These are phyloP conservation scores for Nesidiocoris tenuis DNA, from an alignment of 2,888 invertebrate species.

Conservation along the genomic window DNA sequence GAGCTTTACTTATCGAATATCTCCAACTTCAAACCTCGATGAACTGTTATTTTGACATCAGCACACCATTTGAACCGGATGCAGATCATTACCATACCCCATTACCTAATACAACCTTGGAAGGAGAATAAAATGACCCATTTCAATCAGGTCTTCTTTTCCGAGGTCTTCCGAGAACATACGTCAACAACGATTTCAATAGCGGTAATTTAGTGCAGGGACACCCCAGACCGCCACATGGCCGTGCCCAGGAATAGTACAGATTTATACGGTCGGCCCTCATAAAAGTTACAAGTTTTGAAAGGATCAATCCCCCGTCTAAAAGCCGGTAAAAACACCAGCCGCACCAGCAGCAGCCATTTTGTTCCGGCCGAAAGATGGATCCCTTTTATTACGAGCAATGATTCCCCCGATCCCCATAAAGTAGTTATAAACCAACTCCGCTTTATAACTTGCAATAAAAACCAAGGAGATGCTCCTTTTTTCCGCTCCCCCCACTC, in stretches of 20 bases:
- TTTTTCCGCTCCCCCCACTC: background rate
- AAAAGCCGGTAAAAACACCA: background rate
- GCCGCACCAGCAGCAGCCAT: background rate
- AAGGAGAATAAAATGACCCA: too few species aligned
- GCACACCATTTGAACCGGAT: too few species aligned
- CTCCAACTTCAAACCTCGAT: too few species aligned
- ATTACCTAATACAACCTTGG: too few species aligned
- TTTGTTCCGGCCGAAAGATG: background rate
- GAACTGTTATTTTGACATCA: too few species aligned
- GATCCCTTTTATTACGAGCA: background rate
- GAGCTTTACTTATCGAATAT: too few species aligned
- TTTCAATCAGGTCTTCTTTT: too few species aligned
- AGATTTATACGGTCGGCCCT: background rate
- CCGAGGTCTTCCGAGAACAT: too few species aligned
- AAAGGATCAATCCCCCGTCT: background rate
- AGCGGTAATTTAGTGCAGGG: background rate
- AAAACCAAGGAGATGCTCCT: background rate
- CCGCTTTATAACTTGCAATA: background rate
- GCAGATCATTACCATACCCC: too few species aligned
- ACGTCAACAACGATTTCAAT: too few species aligned
- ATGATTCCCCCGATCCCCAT: constrained; percentile 6
- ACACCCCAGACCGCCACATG: background rate
- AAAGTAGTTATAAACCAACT: constrained; percentile 7
- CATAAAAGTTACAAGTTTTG: background rate
- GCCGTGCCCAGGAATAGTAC: background rate